phyloP scores from a whole-genome alignment of 2,797 vertebrate species.

The Chaunax sp. region DNA sequence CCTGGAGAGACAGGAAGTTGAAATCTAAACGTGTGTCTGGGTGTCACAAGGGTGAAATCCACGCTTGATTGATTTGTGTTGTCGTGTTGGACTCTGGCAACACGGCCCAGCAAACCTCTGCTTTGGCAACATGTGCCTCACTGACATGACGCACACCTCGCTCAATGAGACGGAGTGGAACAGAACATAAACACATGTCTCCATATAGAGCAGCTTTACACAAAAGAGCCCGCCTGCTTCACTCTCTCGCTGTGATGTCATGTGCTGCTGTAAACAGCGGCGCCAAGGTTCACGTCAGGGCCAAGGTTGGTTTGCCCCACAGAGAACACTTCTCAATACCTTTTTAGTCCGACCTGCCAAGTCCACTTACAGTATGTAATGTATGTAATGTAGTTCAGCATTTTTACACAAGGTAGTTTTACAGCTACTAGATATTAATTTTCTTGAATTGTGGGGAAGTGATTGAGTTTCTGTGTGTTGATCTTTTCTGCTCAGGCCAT shows the following conservation, averaged over 20 bases:
- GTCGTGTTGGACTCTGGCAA: slow-evolving; percentile 46
- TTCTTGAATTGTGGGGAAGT: neutral
- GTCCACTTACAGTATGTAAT: too few species aligned
- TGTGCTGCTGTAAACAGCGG: slow-evolving; percentile 62
- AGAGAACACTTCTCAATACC: slow-evolving; percentile 54
- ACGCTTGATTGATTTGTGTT: slow-evolving; percentile 49
- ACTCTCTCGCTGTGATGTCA: slow-evolving; percentile 28
- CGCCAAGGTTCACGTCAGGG: slow-evolving; percentile 47
- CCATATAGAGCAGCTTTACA: slow-evolving; percentile 35
- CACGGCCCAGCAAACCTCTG: slow-evolving; percentile 51
- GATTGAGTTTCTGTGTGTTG: neutral
- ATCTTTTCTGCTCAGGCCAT: neutral
- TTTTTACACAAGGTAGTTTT: neutral
- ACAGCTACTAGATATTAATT: slow-evolving; percentile 15
- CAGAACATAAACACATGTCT: slow-evolving; percentile 53
- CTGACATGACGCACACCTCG: slow-evolving; percentile 63
- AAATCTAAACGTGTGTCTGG: slow-evolving; percentile 58
- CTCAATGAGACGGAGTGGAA: slow-evolving; percentile 17
- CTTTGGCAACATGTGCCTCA: slow-evolving; percentile 73
- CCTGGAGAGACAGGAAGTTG: slow-evolving; percentile 36
- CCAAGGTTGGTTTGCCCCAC: slow-evolving; percentile 55
- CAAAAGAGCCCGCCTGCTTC: slow-evolving; percentile 54
- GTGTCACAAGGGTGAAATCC: slow-evolving; percentile 52
- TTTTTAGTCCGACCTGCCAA: slow-evolving; percentile 40
- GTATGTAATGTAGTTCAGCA: too few species aligned